Conservation (phyloP, 2,888 invertebrate species). For the Caenorhabditis sulstoni region DNA sequence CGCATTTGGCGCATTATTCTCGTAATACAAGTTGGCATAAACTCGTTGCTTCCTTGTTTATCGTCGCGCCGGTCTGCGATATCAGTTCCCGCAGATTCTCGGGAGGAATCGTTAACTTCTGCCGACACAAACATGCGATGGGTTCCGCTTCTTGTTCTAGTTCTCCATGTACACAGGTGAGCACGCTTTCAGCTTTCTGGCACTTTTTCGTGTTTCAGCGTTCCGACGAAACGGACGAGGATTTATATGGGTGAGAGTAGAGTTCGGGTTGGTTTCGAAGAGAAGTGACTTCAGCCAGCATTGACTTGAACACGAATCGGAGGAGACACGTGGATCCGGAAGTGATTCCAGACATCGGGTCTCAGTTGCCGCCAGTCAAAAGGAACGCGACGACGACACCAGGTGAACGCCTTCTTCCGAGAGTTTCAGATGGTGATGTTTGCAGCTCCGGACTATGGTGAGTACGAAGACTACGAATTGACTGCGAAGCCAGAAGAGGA, state of each 20-base stretch:
- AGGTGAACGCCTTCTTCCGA: not conserved
- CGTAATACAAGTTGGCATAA: constrained; percentile 51
- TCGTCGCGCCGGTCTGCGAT: constrained; percentile 3
- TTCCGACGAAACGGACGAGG: constrained; percentile 14
- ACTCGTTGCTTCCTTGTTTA: constrained; percentile 26
- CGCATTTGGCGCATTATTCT: constrained; percentile 45
- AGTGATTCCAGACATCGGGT: constrained; percentile 22
- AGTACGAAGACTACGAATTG: constrained; percentile 46
- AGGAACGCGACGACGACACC: constrained; percentile 10
- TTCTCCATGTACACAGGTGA: constrained; percentile 32
- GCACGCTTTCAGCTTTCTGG: not conserved
- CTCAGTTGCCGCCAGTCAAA: constrained; percentile 17
- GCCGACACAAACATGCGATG: constrained; percentile 27
- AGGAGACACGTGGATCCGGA: constrained; percentile 22
- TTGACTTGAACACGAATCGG: constrained; percentile 34
- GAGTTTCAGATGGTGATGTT: not conserved
- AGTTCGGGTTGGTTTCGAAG: no score
- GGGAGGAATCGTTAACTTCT: not conserved
- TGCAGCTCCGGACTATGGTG: constrained; percentile 42
- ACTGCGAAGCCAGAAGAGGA: constrained; percentile 19
- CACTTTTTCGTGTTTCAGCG: constrained; percentile 23
- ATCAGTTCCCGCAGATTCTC: constrained; percentile 13
- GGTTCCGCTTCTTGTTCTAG: constrained; percentile 1
- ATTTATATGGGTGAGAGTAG: constrained; percentile 31
- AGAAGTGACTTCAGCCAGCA: constrained; percentile 18